Base-by-base conservation (phyloP, 2,888 invertebrate genomes). In the Parnassius apollo region DNA sequence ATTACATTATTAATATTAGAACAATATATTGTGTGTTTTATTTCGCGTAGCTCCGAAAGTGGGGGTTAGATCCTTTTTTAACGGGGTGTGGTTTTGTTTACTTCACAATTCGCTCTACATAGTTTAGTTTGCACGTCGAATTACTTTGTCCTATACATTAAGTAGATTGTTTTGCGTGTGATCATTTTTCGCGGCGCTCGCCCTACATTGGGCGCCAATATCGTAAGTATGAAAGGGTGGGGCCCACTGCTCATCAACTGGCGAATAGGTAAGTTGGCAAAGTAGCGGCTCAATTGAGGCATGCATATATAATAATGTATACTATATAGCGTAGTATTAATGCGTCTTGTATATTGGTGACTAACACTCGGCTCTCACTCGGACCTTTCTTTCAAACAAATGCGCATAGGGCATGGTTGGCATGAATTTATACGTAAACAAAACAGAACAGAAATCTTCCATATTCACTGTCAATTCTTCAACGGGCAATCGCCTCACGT, bases 1-100 rank as follows among this genome's bases (percentile, higher is more conserved):
- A 91, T 91, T 91, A 91, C 88, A 91, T 88, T 82, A 82, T 84
- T 87, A 88, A 86, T 82, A 83, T 85, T 90, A 90, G 89, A 88
- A 89, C 72, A 83, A 80, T 81, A 83, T 80, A 76, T 63, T 77
- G 86, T 89, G 89, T 90, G 89, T 91, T 90, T 91, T 90, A 90
- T 90, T 90, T 91, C 84, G 74, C 76, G 65, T 71, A 58, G 75
- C 77, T 76, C 72, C 71, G 75, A 59, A 66, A 65, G 85, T 79
- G 85, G 84, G 84, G 85, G 77, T 75, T 75, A 72, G 73, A 72
- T 72, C 68, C 72, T 77, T 79, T 80, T 78, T 79, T 76, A 80
- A 76, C 79, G 84, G 85, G 85, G 74, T 75, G 69, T 71, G 74
- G 73, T 71, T 69, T 52, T 72, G 68, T 68, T 71, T 69, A 71